A percentile compares a stretch with the other conserved stretches of the same genome.
Evolutionary conservation across 64 coral and sea anemone species (phyloP).

Genomic region (Cladopsammia gracilis): DNA sequence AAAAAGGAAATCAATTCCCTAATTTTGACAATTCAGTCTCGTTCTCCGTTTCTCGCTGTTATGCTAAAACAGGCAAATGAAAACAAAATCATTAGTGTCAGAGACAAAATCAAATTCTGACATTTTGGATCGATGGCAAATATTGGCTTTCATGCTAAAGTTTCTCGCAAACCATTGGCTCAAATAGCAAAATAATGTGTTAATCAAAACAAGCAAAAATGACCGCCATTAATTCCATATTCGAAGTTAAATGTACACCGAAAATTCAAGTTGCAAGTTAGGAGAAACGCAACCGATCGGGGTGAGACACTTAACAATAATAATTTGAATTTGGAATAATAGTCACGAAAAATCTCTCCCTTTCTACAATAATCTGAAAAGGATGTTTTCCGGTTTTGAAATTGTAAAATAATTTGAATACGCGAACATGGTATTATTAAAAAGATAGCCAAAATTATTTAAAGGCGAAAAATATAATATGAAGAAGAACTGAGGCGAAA

Average conservation of each 20-base stretch:
- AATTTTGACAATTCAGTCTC: no score
- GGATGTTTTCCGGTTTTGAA: not conserved
- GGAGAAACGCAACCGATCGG: not conserved
- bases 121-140: not conserved
- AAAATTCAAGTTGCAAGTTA: not conserved
- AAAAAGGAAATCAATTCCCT: no score
- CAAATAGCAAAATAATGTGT: not conserved
- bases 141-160: not conserved
- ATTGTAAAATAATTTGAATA: conserved; percentile 1
- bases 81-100: not conserved
- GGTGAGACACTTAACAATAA: not conserved
- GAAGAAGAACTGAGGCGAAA: not conserved
- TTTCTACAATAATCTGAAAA: not conserved
- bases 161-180: not conserved
- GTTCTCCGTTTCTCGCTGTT: no score
- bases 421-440: not conserved
- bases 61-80: not conserved
- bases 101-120: not conserved
- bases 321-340: not conserved
- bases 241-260: not conserved
- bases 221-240: not conserved
- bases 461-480: not conserved
- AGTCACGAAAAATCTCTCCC: not conserved
- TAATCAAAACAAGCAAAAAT: conserved; percentile 2
- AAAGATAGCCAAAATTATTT: not conserved